Conservation (phyloP, 2,113 vertebrate species). For the Nematolebias whitei region DNA sequence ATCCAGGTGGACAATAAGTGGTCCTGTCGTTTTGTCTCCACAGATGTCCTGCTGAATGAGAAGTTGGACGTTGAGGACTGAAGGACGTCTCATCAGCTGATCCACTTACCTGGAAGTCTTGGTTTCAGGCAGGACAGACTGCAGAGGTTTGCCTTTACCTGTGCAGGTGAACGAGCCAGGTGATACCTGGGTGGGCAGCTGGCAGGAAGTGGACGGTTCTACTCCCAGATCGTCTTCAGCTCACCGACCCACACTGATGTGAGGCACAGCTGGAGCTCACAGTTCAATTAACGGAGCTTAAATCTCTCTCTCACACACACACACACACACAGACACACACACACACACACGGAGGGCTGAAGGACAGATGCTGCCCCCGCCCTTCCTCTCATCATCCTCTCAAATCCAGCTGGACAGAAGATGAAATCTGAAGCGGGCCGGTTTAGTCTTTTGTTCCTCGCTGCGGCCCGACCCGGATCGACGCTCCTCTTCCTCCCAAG, state of each 20-base stretch:
- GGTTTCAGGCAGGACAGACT: no score
- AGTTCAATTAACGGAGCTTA: constrained; percentile 61
- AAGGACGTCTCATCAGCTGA: no score
- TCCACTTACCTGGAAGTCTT: no score
- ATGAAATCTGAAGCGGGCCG: constrained; percentile 70
- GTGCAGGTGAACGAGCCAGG: constrained; percentile 27
- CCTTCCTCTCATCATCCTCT: constrained; percentile 34
- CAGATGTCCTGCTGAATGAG: constrained; percentile 31
- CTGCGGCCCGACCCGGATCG: background rate
- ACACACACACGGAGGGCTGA: constrained; percentile 6
- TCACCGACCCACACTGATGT: constrained; percentile 31
- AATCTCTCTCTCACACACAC: constrained; percentile 25
- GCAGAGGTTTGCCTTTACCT: background rate
- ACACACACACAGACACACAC: constrained; percentile 9
- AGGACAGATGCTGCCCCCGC: constrained; percentile 56
- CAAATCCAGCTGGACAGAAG: constrained; percentile 65
- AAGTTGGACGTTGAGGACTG: no score
- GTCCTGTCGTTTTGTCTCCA: constrained; percentile 16
- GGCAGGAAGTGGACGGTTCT: constrained; percentile 38
- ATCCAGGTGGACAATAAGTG: no score
- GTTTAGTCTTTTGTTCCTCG: constrained; percentile 50
- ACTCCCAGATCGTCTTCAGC: constrained; percentile 54
- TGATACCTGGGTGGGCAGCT: constrained; percentile 28
- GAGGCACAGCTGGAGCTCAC: constrained; percentile 56
- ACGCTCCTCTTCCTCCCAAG: background rate